phyloP scores from a whole-genome alignment of 2,113 vertebrate species.

The Psephotus haematonotus region DNA sequence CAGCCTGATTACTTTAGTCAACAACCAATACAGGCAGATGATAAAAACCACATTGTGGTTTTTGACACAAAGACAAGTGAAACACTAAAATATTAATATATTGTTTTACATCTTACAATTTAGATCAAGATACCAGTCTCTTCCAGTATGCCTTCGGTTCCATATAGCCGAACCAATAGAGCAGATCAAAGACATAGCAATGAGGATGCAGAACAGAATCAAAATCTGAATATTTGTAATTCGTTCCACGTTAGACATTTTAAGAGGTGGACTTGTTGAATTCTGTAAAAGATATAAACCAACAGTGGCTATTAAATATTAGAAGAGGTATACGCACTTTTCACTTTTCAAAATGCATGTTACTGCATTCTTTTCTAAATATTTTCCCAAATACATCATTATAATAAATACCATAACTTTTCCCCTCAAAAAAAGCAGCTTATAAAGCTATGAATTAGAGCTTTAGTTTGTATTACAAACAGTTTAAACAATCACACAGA shows the following conservation, averaged over 20 bases:
- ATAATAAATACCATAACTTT: background rate
- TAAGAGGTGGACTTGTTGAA: constrained; percentile 94
- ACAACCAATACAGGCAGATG: background rate
- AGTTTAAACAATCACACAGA: background rate
- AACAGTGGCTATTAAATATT: background rate
- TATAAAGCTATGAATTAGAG: background rate
- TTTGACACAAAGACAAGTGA: background rate
- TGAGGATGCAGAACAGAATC: constrained; percentile 93
- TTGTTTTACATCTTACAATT: constrained; percentile 86
- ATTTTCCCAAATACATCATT: background rate
- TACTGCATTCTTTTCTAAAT: background rate
- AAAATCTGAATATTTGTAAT: constrained; percentile 99
- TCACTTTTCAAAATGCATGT: background rate
- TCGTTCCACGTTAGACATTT: constrained; percentile 96
- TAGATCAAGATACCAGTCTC: constrained; percentile 97
- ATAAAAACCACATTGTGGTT: background rate
- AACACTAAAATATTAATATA: background rate
- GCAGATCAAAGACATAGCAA: constrained; percentile 95
- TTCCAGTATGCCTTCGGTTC: constrained; percentile 89
- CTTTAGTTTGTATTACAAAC: background rate
- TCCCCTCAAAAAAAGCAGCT: background rate
- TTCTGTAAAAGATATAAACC: constrained; percentile 80
- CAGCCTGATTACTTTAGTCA: background rate
- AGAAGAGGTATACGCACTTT: background rate
- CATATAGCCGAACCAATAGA: constrained; percentile 95